phyloP scores from a whole-genome alignment of 1,140 invertebrate genomes.

The Caligus rogercresseyi region DNA sequence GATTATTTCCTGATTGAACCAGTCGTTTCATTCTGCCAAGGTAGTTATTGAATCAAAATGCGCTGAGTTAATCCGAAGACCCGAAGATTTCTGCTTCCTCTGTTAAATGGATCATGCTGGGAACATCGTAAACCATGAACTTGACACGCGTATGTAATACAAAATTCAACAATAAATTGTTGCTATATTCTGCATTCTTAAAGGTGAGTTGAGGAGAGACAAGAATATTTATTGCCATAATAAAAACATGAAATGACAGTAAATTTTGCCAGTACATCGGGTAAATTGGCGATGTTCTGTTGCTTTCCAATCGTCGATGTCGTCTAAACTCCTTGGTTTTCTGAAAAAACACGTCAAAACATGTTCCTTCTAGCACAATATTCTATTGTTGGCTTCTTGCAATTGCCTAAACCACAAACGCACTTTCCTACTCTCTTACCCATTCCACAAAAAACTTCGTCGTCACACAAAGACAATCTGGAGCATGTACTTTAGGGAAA shows the following conservation, averaged over 20 bases:
- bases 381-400: slow-evolving; percentile 6
- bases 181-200: slow-evolving; percentile 5
- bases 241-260: slow-evolving; percentile 13
- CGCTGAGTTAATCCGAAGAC: slow-evolving; percentile 24
- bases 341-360: not conserved
- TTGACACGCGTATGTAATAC: slow-evolving; percentile 23
- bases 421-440: slow-evolving; percentile 10
- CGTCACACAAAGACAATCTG: slow-evolving; percentile 14
- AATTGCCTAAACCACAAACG: not conserved
- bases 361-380: not conserved
- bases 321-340: not conserved
- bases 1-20: too few relatives aligned
- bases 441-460: slow-evolving; percentile 10
- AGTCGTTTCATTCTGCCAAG: slow-evolving; percentile 25
- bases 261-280: slow-evolving; percentile 14
- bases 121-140: slow-evolving; percentile 28
- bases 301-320: not conserved
- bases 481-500: slow-evolving; percentile 19
- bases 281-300: slow-evolving; percentile 19
- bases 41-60: slow-evolving; percentile 28
- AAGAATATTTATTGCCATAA: slow-evolving; percentile 11
- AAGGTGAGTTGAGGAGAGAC: not conserved
- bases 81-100: slow-evolving; percentile 25
- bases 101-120: slow-evolving; percentile 26
- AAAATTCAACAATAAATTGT: slow-evolving; percentile 23